Evolutionary conservation across 2,797 vertebrate genomes (phyloP).

Genomic region (Erethizon dorsatum): DNA sequence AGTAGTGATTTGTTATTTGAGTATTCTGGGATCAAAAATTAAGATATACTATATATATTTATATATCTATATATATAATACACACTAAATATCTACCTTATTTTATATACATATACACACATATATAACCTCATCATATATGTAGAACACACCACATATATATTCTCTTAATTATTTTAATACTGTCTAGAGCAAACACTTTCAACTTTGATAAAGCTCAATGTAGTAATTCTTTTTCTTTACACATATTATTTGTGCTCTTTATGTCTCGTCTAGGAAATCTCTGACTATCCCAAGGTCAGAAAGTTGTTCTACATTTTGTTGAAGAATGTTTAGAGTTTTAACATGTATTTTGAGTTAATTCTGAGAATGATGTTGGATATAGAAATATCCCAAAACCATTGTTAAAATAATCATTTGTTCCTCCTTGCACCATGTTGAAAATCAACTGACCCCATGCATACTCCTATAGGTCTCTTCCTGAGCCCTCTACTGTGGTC

Average conservation of each 20-base stretch:
- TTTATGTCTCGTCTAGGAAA: neutral
- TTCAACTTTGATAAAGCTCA: neutral
- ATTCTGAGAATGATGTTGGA: neutral
- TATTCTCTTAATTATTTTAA: neutral
- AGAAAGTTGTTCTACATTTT: constrained; percentile 30
- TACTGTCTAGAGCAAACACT: neutral
- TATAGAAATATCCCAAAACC: neutral
- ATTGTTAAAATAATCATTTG: neutral
- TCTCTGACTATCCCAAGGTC: neutral
- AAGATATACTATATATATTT: neutral
- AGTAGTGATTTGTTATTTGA: neutral
- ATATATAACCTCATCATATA: neutral
- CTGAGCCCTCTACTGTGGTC: neutral
- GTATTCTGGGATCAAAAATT: neutral
- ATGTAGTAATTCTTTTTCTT: constrained; percentile 15
- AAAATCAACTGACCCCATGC: neutral
- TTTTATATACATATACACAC: neutral
- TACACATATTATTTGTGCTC: neutral
- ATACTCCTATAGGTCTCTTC: neutral
- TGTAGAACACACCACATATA: neutral
- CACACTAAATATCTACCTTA: neutral
- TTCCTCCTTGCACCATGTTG: neutral
- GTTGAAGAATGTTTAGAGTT: neutral
- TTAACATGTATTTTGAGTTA: neutral
- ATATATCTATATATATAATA: neutral